Evolutionary conservation across 2,113 vertebrate genomes (phyloP).

Genomic region (Panurus biarmicus): DNA sequence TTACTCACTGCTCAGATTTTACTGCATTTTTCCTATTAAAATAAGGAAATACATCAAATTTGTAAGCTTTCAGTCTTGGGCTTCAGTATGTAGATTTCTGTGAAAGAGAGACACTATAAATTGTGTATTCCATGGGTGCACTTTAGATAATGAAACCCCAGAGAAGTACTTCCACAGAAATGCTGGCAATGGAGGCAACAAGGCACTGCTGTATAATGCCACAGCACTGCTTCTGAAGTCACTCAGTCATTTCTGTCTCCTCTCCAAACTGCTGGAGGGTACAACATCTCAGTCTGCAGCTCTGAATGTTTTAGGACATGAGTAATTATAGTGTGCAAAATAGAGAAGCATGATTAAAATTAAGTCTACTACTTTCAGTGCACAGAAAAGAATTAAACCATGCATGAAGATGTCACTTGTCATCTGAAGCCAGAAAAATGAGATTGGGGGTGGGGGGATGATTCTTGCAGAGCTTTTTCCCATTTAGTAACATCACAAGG

Average conservation of each 20-base stretch:
- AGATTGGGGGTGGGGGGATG: background rate
- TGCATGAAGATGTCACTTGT: background rate
- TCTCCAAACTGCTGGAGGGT: background rate
- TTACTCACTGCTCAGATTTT: background rate
- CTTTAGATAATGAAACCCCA: background rate
- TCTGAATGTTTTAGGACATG: background rate
- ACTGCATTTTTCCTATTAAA: background rate
- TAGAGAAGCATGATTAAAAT: background rate
- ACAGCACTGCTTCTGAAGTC: background rate
- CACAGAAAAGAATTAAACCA: background rate
- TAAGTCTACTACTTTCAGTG: background rate
- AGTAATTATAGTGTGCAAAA: background rate
- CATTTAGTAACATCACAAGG: background rate
- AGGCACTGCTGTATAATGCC: background rate
- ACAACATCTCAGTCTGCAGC: background rate
- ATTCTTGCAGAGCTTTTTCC: background rate
- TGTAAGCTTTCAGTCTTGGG: background rate
- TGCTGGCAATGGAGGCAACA: background rate
- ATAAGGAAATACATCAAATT: background rate
- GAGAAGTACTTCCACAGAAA: background rate
- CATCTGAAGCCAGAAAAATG: background rate
- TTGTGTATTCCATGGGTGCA: accelerated
- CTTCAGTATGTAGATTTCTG: background rate
- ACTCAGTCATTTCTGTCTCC: background rate
- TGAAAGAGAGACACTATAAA: background rate